Evolutionary conservation across 2,113 vertebrate species (phyloP), one percentile per base, ranked within the genome.

Genomic region (Macroglossus sobrinus): DNA sequence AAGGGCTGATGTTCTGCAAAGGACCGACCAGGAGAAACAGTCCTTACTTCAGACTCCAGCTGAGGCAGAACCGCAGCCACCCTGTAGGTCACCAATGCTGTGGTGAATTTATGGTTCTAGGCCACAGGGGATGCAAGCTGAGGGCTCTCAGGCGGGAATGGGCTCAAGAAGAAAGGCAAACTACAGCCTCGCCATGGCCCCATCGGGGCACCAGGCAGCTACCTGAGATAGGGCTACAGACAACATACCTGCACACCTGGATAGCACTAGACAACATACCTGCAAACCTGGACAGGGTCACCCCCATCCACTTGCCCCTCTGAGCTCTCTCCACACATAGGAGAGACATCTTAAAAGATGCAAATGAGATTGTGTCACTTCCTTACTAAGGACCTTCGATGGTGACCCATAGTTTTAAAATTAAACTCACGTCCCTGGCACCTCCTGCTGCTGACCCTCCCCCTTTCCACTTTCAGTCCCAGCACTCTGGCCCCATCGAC

Each of bases 141-240:
- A 74, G 53, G 33, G 2, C 28, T 68, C n/a, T 84, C 26, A 43
- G 40, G 21, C 19, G 21, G 15, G 26, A 74, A 72, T 16, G 1
- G 0, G 2, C 50, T 15, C 5, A 2, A 61, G 50, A n/a, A 18
- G 47, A 45, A 28, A 53, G n/a, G 12, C 28, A 61, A 68, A 1
- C 0, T 0, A 66, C 64, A 64, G 43, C 35, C 47, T 71, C 2
- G 0, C 7, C 0, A 1, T 15, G 35, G 26, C 14, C 28, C 18
- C 24, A 24, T 10, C 28, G 26, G 50, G 76, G 40, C 30, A 4
- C 71, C 4, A 2, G 22, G 28, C 59, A 38, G 43, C 68, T 82
- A 57, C 30, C 82, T 61, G 35, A 69, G 33, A 15, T 4, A 8
- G 14, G 7, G 18, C 7, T 24, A 21, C 11, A 4, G 8, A 16